Evolutionary conservation across 2,797 vertebrate genomes (phyloP), one percentile per base, ranked within the genome.

Genomic region (Cottoperca gobio): DNA sequence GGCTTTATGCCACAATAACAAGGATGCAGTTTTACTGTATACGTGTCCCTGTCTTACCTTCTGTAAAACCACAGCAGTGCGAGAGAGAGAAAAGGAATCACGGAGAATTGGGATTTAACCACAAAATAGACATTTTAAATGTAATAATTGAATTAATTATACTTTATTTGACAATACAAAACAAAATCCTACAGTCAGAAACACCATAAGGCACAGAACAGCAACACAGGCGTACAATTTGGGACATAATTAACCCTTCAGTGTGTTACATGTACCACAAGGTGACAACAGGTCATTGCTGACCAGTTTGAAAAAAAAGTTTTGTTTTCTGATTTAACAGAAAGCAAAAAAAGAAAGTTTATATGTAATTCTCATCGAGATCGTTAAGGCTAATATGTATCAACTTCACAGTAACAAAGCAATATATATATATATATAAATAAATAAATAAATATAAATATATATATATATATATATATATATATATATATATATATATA

Each of bases 141-240:
- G 58, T 74, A 62, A 64, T 54, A 70, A 65, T 86, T 77, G n/a
- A 50, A 86, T 86, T 72, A 78, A 67, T 74, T 52, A 58, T 80
- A 90, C 65, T 91, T 92, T 89, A 86, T 88, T 88, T 71, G 86
- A 93, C 89, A 59, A 85, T 91, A 89, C 88, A 91, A 92, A 93
- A 86, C 82, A 87, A 89, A 86, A 76, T 84, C 58, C 89, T 89
- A 91, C 79, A 72, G 74, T 86, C 83, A 78, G 79, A 89, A 90
- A 91, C 90, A 89, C 28, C 84, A 91, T 86, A 86, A 86, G 88
- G 82, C 86, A 92, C 86, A 81, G 77, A 76, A 92, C 89, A 92
- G 87, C 79, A 89, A 84, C 88, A 92, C 88, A 86, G 73, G 81
- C 79, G 68, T 88, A 90, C 72, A 70, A 43, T 83, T 75, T 81